Conservation (phyloP, 2,797 vertebrate genomes). For the Numenius phaeopus region DNA sequence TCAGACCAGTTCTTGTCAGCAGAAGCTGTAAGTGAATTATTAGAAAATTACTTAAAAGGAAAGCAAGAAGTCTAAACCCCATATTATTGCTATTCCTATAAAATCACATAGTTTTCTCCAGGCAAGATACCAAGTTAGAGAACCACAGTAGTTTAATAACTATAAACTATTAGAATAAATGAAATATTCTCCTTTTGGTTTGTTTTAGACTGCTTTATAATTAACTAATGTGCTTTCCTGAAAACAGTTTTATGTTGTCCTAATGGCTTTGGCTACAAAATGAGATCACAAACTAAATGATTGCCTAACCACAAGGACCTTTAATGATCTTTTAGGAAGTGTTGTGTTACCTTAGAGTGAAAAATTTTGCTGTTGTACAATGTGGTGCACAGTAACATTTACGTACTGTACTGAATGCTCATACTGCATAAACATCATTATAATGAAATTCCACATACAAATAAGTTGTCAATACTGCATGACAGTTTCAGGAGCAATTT, state of each 20-base stretch:
- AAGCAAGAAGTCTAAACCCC: neutral
- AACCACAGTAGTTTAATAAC: neutral
- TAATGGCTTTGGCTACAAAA: slow-evolving; percentile 68
- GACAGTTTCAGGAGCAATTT: neutral
- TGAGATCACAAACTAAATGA: slow-evolving; percentile 23
- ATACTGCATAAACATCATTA: neutral
- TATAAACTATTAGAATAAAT: slow-evolving; percentile 69
- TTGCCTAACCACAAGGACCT: slow-evolving; percentile 10
- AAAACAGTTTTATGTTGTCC: slow-evolving; percentile 50
- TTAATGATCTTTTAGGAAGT: slow-evolving; percentile 14
- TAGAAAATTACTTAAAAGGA: neutral
- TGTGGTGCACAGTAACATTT: neutral
- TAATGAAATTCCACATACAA: neutral
- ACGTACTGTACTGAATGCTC: neutral
- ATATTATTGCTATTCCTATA: neutral
- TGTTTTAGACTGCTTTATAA: slow-evolving; percentile 69
- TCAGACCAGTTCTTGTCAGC: neutral
- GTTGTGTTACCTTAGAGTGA: neutral
- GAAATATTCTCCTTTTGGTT: slow-evolving; percentile 53
- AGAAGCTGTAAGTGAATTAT: neutral
- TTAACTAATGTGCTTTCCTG: slow-evolving; percentile 65
- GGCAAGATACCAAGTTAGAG: neutral
- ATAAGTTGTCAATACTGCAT: neutral
- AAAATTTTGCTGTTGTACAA: neutral
- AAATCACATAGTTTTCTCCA: neutral